phyloP scores from a whole-genome alignment of 2,888 invertebrate genomes.

The Perizoma affinitatum region DNA sequence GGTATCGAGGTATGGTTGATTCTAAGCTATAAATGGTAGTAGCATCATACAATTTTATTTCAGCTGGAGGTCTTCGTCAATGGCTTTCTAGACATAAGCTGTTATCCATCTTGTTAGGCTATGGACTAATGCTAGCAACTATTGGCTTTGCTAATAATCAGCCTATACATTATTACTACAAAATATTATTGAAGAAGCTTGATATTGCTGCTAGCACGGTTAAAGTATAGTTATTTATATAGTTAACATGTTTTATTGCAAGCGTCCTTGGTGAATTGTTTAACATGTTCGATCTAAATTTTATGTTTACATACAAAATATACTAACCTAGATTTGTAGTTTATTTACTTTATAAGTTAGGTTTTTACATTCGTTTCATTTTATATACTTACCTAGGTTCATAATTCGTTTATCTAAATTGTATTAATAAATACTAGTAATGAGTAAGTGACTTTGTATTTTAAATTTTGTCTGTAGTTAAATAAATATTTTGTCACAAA shows the following conservation, averaged over 20 bases:
- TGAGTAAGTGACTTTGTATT: slow-evolving; percentile 8
- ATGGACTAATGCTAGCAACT: slow-evolving; percentile 85
- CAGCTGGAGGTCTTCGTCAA: slow-evolving; percentile 70
- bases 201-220: slow-evolving; percentile 65
- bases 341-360: slow-evolving; percentile 5
- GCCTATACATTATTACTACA: slow-evolving; percentile 85
- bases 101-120: slow-evolving; percentile 85
- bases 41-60: slow-evolving; percentile 35
- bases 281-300: slow-evolving; percentile 18
- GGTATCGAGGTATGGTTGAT: too few species aligned
- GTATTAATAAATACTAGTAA: slow-evolving; percentile 12
- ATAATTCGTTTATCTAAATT: slow-evolving; percentile 15
- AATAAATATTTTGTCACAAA: slow-evolving; percentile 23
- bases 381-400: slow-evolving; percentile 2
- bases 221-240: slow-evolving; percentile 51
- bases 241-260: slow-evolving; percentile 7
- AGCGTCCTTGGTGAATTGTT: slow-evolving; percentile 25
- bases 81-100: slow-evolving; percentile 86
- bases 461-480: slow-evolving; percentile 4
- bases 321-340: slow-evolving; percentile 8
- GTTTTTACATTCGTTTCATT: slow-evolving; percentile 6
- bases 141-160: slow-evolving; percentile 87
- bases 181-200: slow-evolving; percentile 77
- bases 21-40: background rate
- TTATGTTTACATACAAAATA: slow-evolving; percentile 9